Percentiles rank a stretch among this genome's conserved stretches.
phyloP scores from a whole-genome alignment of 1,140 invertebrate species.

The Pseudachorutes palmiensis region DNA sequence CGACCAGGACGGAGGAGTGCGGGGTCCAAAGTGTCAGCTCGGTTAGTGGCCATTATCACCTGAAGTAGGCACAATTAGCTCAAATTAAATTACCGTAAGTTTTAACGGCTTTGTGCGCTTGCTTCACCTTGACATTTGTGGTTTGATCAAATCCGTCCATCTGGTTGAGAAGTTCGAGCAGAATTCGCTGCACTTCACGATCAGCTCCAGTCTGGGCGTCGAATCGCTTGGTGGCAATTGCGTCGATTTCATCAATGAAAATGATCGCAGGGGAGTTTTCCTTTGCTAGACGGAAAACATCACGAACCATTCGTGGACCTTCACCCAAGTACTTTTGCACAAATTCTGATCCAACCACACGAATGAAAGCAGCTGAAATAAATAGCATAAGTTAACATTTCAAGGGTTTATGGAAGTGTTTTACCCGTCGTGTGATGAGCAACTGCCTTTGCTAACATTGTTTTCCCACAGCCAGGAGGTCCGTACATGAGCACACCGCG shows the following conservation, averaged over 20 bases:
- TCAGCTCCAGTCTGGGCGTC: constrained; percentile 99
- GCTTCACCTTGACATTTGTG: constrained; percentile 91
- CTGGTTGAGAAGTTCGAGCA: constrained; percentile 95
- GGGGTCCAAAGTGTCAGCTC: constrained; percentile 96
- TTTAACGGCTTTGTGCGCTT: neutral
- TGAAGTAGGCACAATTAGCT: constrained; percentile 42
- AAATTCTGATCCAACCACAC: constrained; percentile 98
- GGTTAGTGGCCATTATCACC: constrained; percentile 99
- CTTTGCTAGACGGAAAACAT: constrained; percentile 96
- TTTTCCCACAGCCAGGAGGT: constrained; percentile 93
- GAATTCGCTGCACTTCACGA: constrained; percentile 96
- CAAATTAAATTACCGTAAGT: constrained; percentile 4
- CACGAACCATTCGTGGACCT: constrained; percentile 97
- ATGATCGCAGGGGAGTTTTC: constrained; percentile 99
- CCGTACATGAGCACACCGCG: constrained; percentile 97
- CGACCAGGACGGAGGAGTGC: constrained; percentile 92
- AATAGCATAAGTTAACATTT: neutral
- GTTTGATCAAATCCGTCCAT: constrained; percentile 99
- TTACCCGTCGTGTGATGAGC: constrained; percentile 93
- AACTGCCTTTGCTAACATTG: constrained; percentile 98
- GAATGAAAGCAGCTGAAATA: constrained; percentile 79
- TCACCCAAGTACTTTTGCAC: constrained; percentile 99
- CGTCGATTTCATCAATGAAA: constrained; percentile 98
- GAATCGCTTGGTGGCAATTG: constrained; percentile 96
- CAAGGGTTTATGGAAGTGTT: neutral